Evolutionary conservation across 37 sponge, comb jelly and placozoan genomes (phyloP), one percentile per base, ranked within the genome.

Genomic region (Chondrosia reniformis): DNA sequence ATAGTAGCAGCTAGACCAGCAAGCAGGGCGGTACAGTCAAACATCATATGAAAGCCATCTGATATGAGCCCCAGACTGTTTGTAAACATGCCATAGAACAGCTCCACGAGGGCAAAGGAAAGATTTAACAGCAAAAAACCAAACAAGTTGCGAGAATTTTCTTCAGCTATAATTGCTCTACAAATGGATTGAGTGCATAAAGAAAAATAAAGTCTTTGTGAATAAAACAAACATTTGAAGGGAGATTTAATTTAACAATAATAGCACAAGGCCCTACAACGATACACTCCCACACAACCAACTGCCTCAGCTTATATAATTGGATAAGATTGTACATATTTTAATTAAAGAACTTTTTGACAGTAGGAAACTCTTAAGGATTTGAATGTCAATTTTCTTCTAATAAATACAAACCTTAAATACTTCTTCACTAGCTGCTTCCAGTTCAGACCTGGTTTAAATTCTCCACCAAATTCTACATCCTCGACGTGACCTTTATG

Each of bases 11-110:
- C 80, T 43, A 94, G 77, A 4, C 95, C 95, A 76, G 95, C 95
- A 56, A 94, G 41, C 19, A 94, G 76, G 28, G 95, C 95, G 33
- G 95, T 94, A 77, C 95, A 94, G 64, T 94, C 95, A 88, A 94
- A 94, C 67, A 94, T 88, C 95, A 94, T 94, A 76, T 94, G 95
- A 74, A 94, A 94, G 21, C 92, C 81, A 58, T 94, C 95, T 2
- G 95, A 91, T 24, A 94, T 94, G 31, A 94, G 84, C 0, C 95
- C 95, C 1, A 94, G 89, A 40, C 95, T 89, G 86, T 94, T 94
- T 30, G 89, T 87, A 88, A 88, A 94, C 84, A 90, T 90, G 37
- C 95, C 95, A 57, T 87, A 94, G 19, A 88, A 41, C 39, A 94
- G 80, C 83, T 94, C 95, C 62, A 94, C 92, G 41, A 90, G 87